Base-by-base conservation (phyloP, 2,113 vertebrate species). In the Potamarius usumacintae region DNA sequence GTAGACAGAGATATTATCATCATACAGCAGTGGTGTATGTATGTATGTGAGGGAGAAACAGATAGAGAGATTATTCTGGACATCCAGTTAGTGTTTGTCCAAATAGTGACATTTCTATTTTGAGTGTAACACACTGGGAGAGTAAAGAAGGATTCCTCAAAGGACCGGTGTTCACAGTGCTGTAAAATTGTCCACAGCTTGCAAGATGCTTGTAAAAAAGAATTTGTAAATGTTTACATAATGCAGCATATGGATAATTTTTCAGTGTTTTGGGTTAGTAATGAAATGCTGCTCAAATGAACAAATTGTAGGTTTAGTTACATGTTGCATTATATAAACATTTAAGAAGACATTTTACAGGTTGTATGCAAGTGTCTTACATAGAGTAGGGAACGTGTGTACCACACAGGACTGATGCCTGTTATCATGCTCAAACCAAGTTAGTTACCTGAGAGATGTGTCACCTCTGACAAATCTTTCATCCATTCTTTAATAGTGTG, bases 1-100 rank as follows among this genome's bases (percentile, higher is more conserved):
- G 86, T 69, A 87, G 90, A 83, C 86, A 87, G 87, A 17, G 10
- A 84, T 88, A 87, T 63, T 63, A 90, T 90, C 90, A 87, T 85
- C 63, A 18, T 67, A 48, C 58, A 57, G 52, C 58, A 55, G 15
- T 58, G 58, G 57, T 84, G 65, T 79, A 55, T 50, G 65, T 79
- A 55, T 50, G 71, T 71, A 80, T 50, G 62, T 82, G 80, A 72
- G n/a, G 27, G 14, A 83, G 86, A 77, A 53, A 63, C 58, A 55
- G 71, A 78, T 62, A n/a, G 34, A 87, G 65, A 50, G 78, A 80
- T 86, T 82, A 86, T 86, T 82, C 69, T 81, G 62, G 63, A 82
- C 78, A 67, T 72, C 34, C 69, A 85, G 60, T 85, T 85, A 81
- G 62, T 58, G 42, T 72, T 52, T 79, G 48, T 65, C 57, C 30